Conservation (phyloP, 1,140 invertebrate genomes). For the Trichonephila inaurata region DNA sequence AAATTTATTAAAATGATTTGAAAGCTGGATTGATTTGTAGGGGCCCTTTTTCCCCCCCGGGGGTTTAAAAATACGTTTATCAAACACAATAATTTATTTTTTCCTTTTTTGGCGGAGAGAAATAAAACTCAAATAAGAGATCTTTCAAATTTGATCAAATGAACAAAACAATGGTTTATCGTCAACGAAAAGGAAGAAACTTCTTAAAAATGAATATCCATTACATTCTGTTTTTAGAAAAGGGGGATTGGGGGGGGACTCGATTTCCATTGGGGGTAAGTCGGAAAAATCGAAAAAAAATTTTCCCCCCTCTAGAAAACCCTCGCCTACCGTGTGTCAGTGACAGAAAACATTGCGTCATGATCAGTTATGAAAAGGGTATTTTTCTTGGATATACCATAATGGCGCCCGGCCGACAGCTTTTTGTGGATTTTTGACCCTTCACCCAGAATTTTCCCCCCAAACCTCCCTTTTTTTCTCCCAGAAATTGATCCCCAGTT, state of each 20-base stretch:
- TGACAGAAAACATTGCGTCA: constrained; percentile 54
- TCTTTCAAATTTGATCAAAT: too few relatives aligned
- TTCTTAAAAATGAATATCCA: not conserved
- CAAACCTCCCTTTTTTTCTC: too few relatives aligned
- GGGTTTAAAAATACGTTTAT: constrained; percentile 2
- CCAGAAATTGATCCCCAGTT: too few relatives aligned
- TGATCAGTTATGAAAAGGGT: constrained; percentile 46
- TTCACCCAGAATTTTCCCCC: too few relatives aligned
- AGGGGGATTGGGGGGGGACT: not conserved
- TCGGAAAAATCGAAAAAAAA: not conserved
- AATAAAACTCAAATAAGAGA: not conserved
- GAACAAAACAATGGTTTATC: not conserved
- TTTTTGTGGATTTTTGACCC: too few relatives aligned
- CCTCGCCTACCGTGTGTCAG: constrained; percentile 9
- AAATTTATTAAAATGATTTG: constrained; percentile 23
- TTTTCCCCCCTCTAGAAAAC: not conserved
- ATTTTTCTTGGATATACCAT: not conserved
- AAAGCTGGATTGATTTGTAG: constrained; percentile 25
- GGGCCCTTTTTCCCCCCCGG: not conserved
- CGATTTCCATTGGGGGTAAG: too few relatives aligned
- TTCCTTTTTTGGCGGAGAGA: not conserved
- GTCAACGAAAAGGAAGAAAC: not conserved
- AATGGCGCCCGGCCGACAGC: too few relatives aligned
- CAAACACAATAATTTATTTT: constrained; percentile 44
- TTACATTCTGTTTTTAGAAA: not conserved